Evolutionary conservation across 2,113 vertebrate genomes (phyloP).

Genomic region (Pionites leucogaster): DNA sequence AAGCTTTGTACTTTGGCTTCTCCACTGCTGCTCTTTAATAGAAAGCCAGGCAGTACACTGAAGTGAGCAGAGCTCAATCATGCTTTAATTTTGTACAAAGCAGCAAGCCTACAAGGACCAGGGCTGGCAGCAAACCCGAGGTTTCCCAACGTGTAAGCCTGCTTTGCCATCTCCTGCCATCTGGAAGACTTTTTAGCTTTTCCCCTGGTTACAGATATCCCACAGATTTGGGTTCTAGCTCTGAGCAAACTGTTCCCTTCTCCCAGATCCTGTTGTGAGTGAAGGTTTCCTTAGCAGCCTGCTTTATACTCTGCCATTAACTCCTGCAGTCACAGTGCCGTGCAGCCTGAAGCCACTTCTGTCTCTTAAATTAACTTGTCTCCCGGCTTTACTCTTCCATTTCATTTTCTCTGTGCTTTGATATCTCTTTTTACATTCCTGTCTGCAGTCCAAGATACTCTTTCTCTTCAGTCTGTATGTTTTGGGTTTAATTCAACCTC

Average conservation of each 20-base stretch:
- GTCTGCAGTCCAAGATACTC: background rate
- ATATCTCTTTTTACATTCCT: background rate
- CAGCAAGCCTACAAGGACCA: background rate
- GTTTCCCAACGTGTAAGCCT: background rate
- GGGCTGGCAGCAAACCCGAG: background rate
- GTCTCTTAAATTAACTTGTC: background rate
- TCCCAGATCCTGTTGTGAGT: background rate
- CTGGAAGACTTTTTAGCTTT: background rate
- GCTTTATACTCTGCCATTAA: background rate
- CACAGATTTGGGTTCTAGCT: background rate
- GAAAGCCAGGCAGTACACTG: background rate
- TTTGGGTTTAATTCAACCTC: background rate
- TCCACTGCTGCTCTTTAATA: background rate
- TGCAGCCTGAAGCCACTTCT: background rate
- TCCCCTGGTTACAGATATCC: background rate
- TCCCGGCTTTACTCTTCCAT: background rate
- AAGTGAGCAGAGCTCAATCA: background rate
- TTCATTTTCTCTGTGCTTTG: background rate
- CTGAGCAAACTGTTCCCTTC: background rate
- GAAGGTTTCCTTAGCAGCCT: background rate
- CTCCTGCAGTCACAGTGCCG: background rate
- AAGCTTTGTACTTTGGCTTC: background rate
- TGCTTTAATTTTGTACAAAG: background rate
- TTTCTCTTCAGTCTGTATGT: background rate
- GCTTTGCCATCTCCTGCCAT: background rate